Evolutionary conservation across 1,140 invertebrate genomes (phyloP).

Genomic region (Lepidostoma basale): DNA sequence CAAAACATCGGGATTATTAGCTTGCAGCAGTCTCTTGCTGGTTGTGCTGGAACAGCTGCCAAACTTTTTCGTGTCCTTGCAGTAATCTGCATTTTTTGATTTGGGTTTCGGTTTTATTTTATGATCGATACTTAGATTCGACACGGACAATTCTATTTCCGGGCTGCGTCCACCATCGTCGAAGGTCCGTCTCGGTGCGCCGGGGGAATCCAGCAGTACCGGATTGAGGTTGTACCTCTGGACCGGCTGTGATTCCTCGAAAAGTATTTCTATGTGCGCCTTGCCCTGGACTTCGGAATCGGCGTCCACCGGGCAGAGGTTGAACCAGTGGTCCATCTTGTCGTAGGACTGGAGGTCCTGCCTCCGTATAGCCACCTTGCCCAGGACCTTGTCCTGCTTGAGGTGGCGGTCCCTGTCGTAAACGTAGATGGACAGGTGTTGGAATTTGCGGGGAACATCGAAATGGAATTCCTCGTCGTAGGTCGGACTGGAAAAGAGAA

Average conservation of each 20-base stretch:
- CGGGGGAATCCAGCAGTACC: conserved; percentile 53
- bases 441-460: conserved; percentile 86
- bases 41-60: conserved; percentile 58
- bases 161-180: conserved; percentile 38
- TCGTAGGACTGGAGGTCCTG: conserved; percentile 86
- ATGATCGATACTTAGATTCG: conserved; percentile 29
- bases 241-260: conserved; percentile 50
- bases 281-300: conserved; percentile 90
- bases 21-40: conserved; percentile 52
- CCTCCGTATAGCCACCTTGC: conserved; percentile 87
- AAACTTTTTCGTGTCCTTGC: conserved; percentile 57
- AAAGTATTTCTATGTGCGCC: conserved; percentile 74
- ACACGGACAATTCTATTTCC: conserved; percentile 14
- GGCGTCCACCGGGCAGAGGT: conserved; percentile 80
- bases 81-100: conserved; percentile 50
- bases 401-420: conserved; percentile 80
- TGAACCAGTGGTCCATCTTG: conserved; percentile 92
- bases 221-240: too few species aligned
- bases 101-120: conserved; percentile 21
- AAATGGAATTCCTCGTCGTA: conserved; percentile 93
- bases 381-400: conserved; percentile 85
- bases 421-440: conserved; percentile 85
- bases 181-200: conserved; percentile 55
- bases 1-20: not conserved
- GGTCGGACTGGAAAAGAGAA: conserved; percentile 73